These are phyloP conservation scores for Brachyhypopomus gauderio DNA, from an alignment of 2,113 vertebrate species.

Conservation along the genomic window DNA sequence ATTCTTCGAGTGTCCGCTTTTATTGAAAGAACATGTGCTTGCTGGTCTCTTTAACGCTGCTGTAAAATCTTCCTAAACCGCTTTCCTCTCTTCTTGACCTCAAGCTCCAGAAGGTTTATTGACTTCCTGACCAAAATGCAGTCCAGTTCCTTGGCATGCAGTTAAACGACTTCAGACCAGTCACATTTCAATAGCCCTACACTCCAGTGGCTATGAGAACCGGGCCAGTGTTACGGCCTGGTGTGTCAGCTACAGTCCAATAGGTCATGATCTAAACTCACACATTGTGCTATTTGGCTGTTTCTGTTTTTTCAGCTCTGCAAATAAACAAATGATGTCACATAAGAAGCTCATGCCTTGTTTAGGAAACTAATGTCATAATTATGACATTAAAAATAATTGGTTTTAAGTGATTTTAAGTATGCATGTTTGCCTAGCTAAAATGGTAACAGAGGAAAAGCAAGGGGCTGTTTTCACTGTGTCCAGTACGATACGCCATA, in stretches of 20 bases:
- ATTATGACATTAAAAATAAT: too few species aligned
- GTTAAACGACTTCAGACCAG: background rate
- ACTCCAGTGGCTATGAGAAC: background rate
- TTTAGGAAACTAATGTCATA: too few species aligned
- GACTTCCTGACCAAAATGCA: conserved; percentile 41
- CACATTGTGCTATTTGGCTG: background rate
- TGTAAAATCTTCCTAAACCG: conserved; percentile 35
- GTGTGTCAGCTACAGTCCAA: background rate
- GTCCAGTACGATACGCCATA: background rate
- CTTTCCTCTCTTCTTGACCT: conserved; percentile 32
- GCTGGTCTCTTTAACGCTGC: conserved; percentile 22
- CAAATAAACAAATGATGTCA: too few species aligned
- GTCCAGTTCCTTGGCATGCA: conserved; percentile 22
- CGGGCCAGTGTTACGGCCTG: background rate
- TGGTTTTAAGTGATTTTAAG: too few species aligned
- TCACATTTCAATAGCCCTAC: background rate
- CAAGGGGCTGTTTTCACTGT: background rate
- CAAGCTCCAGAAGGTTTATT: conserved; percentile 39
- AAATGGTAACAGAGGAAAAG: too few species aligned
- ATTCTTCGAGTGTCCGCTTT: background rate
- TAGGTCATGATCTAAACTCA: background rate
- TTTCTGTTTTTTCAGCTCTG: background rate
- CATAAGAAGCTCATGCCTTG: too few species aligned
- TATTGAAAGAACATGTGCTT: conserved; percentile 39
- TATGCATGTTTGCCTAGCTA: too few species aligned